phyloP scores from a whole-genome alignment of 2,797 vertebrate species.

The Spheniscus humboldti region DNA sequence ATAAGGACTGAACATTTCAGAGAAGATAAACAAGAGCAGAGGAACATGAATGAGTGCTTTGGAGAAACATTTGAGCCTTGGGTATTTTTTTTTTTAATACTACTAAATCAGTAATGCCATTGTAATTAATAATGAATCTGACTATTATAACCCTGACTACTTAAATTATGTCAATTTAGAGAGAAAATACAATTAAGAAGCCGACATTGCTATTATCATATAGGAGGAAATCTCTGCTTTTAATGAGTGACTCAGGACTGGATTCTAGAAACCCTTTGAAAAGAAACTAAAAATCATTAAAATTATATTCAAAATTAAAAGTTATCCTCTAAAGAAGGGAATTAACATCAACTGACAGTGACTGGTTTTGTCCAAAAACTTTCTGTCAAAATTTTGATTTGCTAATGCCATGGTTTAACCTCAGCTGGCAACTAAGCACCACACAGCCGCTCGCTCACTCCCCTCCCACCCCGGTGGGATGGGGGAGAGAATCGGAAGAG shows the following conservation, averaged over 20 bases:
- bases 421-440: too few species aligned
- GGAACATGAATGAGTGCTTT: not conserved
- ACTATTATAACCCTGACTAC: not conserved
- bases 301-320: not conserved
- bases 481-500: too few species aligned
- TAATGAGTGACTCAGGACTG: accelerated
- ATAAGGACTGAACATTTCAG: not conserved
- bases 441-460: too few species aligned
- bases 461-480: too few species aligned
- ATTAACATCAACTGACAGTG: not conserved
- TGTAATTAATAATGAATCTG: not conserved
- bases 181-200: not conserved
- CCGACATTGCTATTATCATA: not conserved
- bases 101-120: not conserved
- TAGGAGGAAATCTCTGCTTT: not conserved
- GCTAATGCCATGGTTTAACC: too few species aligned
- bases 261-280: not conserved
- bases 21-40: not conserved
- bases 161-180: not conserved
- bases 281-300: not conserved
- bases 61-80: not conserved
- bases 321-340: not conserved
- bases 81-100: not conserved
- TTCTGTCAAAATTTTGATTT: not conserved
- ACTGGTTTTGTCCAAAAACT: not conserved